A percentile compares a stretch with the other conserved stretches of the same genome.
These are phyloP conservation scores for Oreotrochilus melanogaster DNA, from an alignment of 2,113 vertebrate genomes.

Conservation along the genomic window DNA sequence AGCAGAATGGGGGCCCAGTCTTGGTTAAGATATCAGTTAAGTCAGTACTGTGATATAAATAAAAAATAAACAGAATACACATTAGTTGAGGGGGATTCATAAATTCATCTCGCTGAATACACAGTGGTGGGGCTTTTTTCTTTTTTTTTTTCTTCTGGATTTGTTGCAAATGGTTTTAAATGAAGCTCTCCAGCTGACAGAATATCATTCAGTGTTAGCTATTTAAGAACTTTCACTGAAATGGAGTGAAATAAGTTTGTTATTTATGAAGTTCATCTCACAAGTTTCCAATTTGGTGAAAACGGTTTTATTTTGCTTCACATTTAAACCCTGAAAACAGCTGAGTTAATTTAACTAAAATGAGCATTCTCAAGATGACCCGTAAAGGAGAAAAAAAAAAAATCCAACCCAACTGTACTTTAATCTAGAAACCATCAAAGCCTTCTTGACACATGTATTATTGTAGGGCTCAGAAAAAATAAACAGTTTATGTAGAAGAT, in stretches of 20 bases:
- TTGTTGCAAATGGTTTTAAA: slow-evolving; percentile 35
- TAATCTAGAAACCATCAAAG: slow-evolving; percentile 83
- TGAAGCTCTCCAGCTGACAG: slow-evolving; percentile 12
- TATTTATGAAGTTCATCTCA: slow-evolving; percentile 77
- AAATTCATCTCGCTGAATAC: slow-evolving; percentile 6
- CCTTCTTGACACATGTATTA: slow-evolving; percentile 81
- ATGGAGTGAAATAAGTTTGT: slow-evolving; percentile 61
- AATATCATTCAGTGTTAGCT: slow-evolving; percentile 18
- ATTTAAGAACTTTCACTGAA: slow-evolving; percentile 43
- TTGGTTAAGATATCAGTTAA: background rate
- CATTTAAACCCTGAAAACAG: slow-evolving; percentile 72
- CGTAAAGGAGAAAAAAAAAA: slow-evolving; percentile 47
- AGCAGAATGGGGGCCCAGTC: background rate
- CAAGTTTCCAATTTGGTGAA: slow-evolving; percentile 60
- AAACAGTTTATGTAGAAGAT: slow-evolving; percentile 88
- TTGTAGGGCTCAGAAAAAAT: slow-evolving; percentile 86
- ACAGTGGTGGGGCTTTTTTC: fast-evolving
- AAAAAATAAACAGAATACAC: background rate
- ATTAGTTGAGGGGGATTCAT: background rate
- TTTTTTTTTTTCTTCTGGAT: background rate
- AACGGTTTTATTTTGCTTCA: slow-evolving; percentile 71
- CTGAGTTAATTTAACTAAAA: slow-evolving; percentile 83
- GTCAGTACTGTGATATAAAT: background rate
- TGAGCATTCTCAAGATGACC: slow-evolving; percentile 79
- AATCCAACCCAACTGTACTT: slow-evolving; percentile 67